Conservation (phyloP, 2,888 invertebrate species). For the Cordilura impudica region DNA sequence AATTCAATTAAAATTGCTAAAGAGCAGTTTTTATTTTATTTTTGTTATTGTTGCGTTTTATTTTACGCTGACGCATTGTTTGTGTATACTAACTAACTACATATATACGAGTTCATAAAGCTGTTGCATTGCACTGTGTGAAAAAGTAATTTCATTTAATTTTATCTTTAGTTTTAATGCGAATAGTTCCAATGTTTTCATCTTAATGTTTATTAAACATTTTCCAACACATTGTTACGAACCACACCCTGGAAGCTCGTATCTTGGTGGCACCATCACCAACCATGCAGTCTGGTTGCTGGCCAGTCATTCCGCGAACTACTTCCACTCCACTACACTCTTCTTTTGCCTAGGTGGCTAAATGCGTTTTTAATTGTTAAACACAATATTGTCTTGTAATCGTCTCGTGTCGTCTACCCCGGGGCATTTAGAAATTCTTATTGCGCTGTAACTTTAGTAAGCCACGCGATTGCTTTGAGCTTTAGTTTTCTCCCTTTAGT, state of each 20-base stretch:
- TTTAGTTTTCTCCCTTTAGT: constrained; percentile 29
- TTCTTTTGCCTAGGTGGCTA: constrained; percentile 12
- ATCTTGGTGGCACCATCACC: constrained; percentile 37
- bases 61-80: constrained; percentile 13
- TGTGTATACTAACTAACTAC: neutral
- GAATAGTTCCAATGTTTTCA: constrained; percentile 35
- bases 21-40: constrained; percentile 1
- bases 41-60: constrained; percentile 5
- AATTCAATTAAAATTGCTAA: constrained; percentile 59
- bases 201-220: constrained; percentile 52
- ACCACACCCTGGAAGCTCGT: constrained; percentile 47
- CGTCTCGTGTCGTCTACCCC: constrained; percentile 36
- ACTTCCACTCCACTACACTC: constrained; percentile 5
- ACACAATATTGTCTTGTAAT: constrained; percentile 41
- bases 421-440: constrained; percentile 32
- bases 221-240: constrained; percentile 46
- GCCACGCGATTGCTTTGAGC: constrained; percentile 37
- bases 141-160: constrained; percentile 44
- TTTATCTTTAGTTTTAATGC: constrained; percentile 34
- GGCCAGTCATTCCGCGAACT: neutral
- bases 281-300: neutral
- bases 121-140: constrained; percentile 8
- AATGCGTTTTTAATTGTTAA: constrained; percentile 63
- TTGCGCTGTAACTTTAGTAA: constrained; percentile 26
- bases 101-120: too few relatives aligned